Evolutionary conservation across 2,888 invertebrate species (phyloP), one percentile per base, ranked within the genome.

Genomic region (Drosophila vallismaia): DNA sequence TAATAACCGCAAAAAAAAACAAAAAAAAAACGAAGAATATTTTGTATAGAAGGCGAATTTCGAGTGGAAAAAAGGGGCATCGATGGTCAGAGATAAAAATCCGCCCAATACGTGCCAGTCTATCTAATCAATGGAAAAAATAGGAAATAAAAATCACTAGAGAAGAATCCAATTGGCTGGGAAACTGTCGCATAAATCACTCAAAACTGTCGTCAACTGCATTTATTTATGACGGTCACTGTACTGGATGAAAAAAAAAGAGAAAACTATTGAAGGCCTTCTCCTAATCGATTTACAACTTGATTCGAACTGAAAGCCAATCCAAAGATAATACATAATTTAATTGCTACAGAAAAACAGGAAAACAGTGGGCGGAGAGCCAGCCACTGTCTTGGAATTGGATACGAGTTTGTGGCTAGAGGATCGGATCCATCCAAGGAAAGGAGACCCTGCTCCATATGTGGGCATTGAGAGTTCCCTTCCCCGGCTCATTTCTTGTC

Each of bases 1-100:
- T 78, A 81, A 85, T 78, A 81, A 85, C 82, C 79, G 69, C 85
- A 80, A 75, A 68, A 53, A 57, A 50, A 6, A 68, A 53, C 55
- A 50, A 6, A n/a, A 77, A 75, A 68, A 53, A 57, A 49, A 6
- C 9, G 29, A 59, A 55, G 29, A 28, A 19, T 33, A n/a, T 40
- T 19, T 8, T 12, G 12, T 5, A 50, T 42, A 42, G 12, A 14
- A 14, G n/a, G n/a, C n/a, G n/a, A n/a, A n/a, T n/a, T n/a, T n/a
- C n/a, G 19, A 42, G 42, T 14, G 19, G 42, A 42, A 42, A 42
- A 42, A 24, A 24, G 44, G 14, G 45, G 29, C 19, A 28, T 10
- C 38, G 36, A 53, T 46, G 44, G 71, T 44, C 49, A 53, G 26
- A 51, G 59, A 70, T 45, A 70, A 46, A 53, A 46, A 52, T 38